Base-by-base conservation (phyloP, 2,113 vertebrate species). In the Caracal caracal region DNA sequence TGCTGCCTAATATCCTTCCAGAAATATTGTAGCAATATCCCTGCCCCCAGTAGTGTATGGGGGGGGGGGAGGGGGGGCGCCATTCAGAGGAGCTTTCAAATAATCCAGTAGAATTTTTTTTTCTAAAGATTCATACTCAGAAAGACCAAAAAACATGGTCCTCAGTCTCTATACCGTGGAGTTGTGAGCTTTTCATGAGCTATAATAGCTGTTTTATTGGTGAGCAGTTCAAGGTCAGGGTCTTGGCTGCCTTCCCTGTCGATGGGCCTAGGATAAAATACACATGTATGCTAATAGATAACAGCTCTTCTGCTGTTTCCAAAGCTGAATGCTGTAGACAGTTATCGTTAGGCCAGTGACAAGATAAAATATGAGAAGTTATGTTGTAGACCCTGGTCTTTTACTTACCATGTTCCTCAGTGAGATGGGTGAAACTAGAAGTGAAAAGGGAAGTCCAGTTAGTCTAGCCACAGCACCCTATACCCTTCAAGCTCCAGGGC, bases 81-180 rank as follows among this genome's bases (percentile, higher is more conserved):
- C 24, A 20, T 61, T n/a, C 68, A 70, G 70, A 96, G 17, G 20
- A 94, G 37, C 37, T 94, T 88, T 37, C 79, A 65, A 95, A 70
- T 6, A 3, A 87, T 71, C 28, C n/a, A 65, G 1, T 19, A 70
- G 19, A 65, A 10, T 94, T 66, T 81, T 92, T 85, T 95, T 71
- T 68, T 22, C 76, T 40, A 53, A 90, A 88, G 56, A 22, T 66
- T 73, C 70, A 70, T 80, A n/a, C 28, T 86, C 53, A 63, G 75
- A 76, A 66, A 93, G 35, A 43, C 26, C 16, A 24, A 24, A 76
- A 28, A 91, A 65, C 37, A 47, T 49, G 43, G 33, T 75, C 66
- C 10, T 88, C 35, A 43, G 0, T 65, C 73, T 82, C 51, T 11
- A 17, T n/a, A 71, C 20, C 3, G 0, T 15, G 19, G 11, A 88